These are phyloP conservation scores for Mesoligia furuncula DNA, from an alignment of 2,888 invertebrate species.

Conservation along the genomic window DNA sequence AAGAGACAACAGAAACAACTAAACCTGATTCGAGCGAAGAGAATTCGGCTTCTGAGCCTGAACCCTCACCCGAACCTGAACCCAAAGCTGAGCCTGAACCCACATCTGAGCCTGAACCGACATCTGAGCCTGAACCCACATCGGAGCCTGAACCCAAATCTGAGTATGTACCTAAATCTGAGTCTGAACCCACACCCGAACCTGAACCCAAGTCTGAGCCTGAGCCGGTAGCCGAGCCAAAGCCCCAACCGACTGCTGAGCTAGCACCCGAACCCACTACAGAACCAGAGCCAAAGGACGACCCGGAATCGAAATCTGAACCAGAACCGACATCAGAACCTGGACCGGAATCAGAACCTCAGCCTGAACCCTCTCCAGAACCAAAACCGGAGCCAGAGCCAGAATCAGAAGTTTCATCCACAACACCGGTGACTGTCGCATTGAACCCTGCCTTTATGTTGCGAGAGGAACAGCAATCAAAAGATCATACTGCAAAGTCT, in stretches of 20 bases:
- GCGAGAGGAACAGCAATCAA: slow-evolving; percentile 28
- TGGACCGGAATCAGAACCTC: slow-evolving; percentile 63
- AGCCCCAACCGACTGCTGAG: slow-evolving; percentile 53
- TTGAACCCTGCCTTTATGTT: slow-evolving; percentile 49
- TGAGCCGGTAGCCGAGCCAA: slow-evolving; percentile 58
- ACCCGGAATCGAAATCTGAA: slow-evolving; percentile 59
- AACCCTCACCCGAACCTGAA: slow-evolving; percentile 37
- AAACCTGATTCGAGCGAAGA: slow-evolving; percentile 64
- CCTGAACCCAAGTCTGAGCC: slow-evolving; percentile 46
- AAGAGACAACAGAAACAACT: slow-evolving; percentile 57
- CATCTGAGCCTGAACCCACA: slow-evolving; percentile 64
- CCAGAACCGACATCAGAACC: slow-evolving; percentile 70
- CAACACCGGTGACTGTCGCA: slow-evolving; percentile 38
- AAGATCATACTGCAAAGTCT: slow-evolving; percentile 13
- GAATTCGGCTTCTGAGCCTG: slow-evolving; percentile 56
- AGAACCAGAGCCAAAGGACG: slow-evolving; percentile 62
- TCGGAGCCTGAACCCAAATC: slow-evolving; percentile 65
- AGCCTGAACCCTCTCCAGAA: slow-evolving; percentile 11
- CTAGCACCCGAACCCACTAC: slow-evolving; percentile 47
- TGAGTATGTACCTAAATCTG: slow-evolving; percentile 54
- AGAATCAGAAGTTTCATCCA: slow-evolving; percentile 26
- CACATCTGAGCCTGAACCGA: slow-evolving; percentile 67
- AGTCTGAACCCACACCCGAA: slow-evolving; percentile 60
- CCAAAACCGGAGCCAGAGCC: slow-evolving; percentile 24
- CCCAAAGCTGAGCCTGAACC: slow-evolving; percentile 37